These are phyloP conservation scores for Neoarius graeffei DNA, from an alignment of 2,113 vertebrate species.

Conservation along the genomic window DNA sequence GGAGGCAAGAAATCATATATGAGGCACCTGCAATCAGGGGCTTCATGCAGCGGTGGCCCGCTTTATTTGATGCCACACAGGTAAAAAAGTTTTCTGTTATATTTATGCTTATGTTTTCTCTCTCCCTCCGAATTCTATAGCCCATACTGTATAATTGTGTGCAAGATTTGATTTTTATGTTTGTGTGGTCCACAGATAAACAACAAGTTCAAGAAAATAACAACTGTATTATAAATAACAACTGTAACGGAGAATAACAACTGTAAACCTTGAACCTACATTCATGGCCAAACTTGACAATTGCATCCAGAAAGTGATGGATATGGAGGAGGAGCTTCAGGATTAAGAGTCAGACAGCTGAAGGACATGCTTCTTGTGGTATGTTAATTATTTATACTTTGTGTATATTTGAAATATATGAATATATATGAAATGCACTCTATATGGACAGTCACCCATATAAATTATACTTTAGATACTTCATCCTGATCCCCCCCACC, in stretches of 20 bases:
- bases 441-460: too few species aligned
- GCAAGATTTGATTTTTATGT: too few species aligned
- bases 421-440: too few species aligned
- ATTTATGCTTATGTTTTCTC: too few species aligned
- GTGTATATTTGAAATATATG: not conserved
- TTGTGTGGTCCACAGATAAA: slow-evolving; percentile 24
- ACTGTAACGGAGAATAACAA: slow-evolving; percentile 39
- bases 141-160: too few species aligned
- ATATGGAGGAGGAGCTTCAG: slow-evolving; percentile 32
- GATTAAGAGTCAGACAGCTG: not conserved
- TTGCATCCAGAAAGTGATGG: slow-evolving; percentile 8
- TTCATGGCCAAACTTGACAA: slow-evolving; percentile 30
- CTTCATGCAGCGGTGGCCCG: not conserved
- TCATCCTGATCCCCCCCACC: not conserved
- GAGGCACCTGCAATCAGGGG: not conserved
- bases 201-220: slow-evolving; percentile 37
- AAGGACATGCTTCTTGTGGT: slow-evolving; percentile 30
- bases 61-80: slow-evolving; percentile 12
- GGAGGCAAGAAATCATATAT: slow-evolving; percentile 1
- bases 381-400: not conserved
- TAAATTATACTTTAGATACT: too few species aligned
- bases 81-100: not conserved
- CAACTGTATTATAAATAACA: too few species aligned
- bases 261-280: slow-evolving; percentile 40
- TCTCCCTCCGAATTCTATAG: too few species aligned